These are phyloP conservation scores for Orthonyx spaldingii DNA, from an alignment of 2,113 vertebrate genomes.

Conservation along the genomic window DNA sequence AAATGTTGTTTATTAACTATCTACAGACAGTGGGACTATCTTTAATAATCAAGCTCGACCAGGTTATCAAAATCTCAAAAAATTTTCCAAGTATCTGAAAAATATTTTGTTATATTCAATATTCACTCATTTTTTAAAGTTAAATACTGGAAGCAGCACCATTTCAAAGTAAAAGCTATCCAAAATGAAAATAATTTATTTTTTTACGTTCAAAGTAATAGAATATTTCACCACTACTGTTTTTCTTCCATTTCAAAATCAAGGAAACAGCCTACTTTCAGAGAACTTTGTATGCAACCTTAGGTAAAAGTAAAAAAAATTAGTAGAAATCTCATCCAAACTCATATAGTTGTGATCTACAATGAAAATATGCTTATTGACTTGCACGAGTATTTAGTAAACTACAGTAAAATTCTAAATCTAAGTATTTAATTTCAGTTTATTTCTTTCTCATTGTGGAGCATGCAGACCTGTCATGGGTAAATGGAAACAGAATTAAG, in stretches of 20 bases:
- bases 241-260: background rate
- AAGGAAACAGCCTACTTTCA: fast-evolving
- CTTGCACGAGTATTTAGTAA: background rate
- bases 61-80: background rate
- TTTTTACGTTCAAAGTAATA: background rate
- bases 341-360: background rate
- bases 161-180: background rate
- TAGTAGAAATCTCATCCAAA: background rate
- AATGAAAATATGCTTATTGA: background rate
- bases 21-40: background rate
- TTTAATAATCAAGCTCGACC: background rate
- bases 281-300: background rate
- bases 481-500: background rate
- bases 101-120: background rate
- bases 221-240: background rate
- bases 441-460: background rate
- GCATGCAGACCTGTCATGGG: background rate
- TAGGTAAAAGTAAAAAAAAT: background rate
- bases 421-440: background rate
- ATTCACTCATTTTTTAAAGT: background rate
- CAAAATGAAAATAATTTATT: background rate
- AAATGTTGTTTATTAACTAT: background rate
- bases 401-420: background rate
- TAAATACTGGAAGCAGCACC: background rate
- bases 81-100: background rate